phyloP scores from a whole-genome alignment of 1,140 invertebrate genomes.

The Drosophila paulistorum region DNA sequence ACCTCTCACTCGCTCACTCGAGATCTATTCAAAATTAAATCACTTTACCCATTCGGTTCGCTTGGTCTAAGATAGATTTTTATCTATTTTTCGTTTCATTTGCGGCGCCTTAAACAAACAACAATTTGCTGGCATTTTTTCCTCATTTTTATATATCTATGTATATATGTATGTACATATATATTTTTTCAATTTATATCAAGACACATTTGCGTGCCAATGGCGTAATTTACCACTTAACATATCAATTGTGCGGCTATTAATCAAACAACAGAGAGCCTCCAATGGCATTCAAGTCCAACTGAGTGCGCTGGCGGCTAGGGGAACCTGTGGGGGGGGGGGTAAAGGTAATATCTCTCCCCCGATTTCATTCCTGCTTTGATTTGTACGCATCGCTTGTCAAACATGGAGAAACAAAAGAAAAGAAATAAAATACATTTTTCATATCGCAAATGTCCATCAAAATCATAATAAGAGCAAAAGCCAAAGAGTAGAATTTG shows the following conservation, averaged over 20 bases:
- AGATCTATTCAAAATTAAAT: constrained; percentile 71
- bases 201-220: constrained; percentile 77
- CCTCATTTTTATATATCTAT: constrained; percentile 20
- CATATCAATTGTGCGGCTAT: constrained; percentile 80
- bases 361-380: constrained; percentile 67
- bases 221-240: constrained; percentile 81
- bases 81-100: constrained; percentile 44
- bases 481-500: constrained; percentile 78
- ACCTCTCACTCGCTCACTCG: not conserved
- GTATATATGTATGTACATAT: not conserved
- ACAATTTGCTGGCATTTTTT: constrained; percentile 64
- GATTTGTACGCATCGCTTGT: constrained; percentile 81
- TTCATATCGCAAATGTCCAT: constrained; percentile 75
- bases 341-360: not conserved
- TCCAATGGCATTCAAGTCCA: constrained; percentile 11
- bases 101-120: constrained; percentile 78
- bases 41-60: constrained; percentile 64
- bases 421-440: constrained; percentile 46
- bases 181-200: constrained; percentile 19
- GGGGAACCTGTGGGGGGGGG: not conserved
- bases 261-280: constrained; percentile 68
- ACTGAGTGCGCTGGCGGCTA: constrained; percentile 3
- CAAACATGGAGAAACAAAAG: constrained; percentile 73
- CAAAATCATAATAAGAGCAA: constrained; percentile 79
- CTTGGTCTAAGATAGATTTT: constrained; percentile 43